These are phyloP conservation scores for Drosophila micromelanica DNA, from an alignment of 1,140 invertebrate genomes.

Conservation along the genomic window DNA sequence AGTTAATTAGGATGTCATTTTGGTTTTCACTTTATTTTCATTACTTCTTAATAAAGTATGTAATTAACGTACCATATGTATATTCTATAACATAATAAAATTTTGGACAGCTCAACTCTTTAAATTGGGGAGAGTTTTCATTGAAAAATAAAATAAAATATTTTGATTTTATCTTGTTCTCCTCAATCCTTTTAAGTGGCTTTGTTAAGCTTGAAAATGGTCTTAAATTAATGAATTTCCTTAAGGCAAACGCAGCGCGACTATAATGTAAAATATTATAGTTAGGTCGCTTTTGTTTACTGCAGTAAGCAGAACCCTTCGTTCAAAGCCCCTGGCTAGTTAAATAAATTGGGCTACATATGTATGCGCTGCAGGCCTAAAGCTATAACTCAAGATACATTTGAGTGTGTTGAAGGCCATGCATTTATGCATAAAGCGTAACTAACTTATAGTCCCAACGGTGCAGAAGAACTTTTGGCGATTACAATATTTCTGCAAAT, in stretches of 20 bases:
- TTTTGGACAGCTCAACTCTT: background rate
- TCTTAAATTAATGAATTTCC: slow-evolving; percentile 32
- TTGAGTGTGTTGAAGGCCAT: background rate
- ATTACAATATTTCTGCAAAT: slow-evolving; percentile 65
- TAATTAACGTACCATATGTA: background rate
- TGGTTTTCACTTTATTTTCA: background rate
- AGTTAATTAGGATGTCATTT: no score
- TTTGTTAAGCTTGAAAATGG: slow-evolving; percentile 10
- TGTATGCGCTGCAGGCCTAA: background rate
- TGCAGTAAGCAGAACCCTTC: background rate
- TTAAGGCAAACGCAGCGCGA: slow-evolving; percentile 13
- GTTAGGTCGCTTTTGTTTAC: slow-evolving; percentile 8
- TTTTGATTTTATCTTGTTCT: background rate
- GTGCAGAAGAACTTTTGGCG: slow-evolving; percentile 30
- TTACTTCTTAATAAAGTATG: no score
- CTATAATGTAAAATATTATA: slow-evolving; percentile 31
- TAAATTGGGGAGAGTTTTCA: background rate
- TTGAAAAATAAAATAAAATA: background rate
- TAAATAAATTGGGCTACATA: slow-evolving; percentile 42
- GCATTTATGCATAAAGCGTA: slow-evolving; percentile 14
- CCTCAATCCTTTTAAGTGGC: background rate
- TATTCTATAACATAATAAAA: background rate
- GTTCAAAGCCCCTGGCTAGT: slow-evolving; percentile 11
- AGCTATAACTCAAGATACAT: slow-evolving; percentile 8
- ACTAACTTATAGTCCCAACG: slow-evolving; percentile 26